Conservation (phyloP, 2,797 vertebrate genomes). For the Amblyraja radiata region DNA sequence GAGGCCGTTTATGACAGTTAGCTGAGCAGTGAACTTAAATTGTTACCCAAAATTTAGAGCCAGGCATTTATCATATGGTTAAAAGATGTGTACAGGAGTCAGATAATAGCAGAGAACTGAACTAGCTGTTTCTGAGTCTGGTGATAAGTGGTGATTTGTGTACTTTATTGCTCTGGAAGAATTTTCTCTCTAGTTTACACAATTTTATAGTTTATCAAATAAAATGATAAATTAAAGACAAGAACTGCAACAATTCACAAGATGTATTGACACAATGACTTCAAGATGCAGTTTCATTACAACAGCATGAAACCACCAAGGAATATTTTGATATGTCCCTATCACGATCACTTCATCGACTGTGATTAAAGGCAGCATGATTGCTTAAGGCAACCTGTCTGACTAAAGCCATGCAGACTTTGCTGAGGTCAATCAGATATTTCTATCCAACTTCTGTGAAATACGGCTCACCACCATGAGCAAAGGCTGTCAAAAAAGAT, state of each 20-base stretch:
- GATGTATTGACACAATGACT: background rate
- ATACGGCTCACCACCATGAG: background rate
- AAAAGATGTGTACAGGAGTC: too few species aligned
- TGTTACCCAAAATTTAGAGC: background rate
- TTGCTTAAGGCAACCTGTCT: constrained; percentile 48
- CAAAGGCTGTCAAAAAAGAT: background rate
- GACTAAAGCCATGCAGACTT: constrained; percentile 57
- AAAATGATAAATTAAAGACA: background rate
- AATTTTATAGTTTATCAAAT: constrained; percentile 5
- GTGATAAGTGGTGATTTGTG: too few species aligned
- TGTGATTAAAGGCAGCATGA: constrained; percentile 53
- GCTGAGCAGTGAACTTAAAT: constrained; percentile 4
- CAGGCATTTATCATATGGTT: background rate
- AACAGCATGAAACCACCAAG: constrained; percentile 17
- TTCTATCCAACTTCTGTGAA: constrained; percentile 28
- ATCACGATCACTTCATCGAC: constrained; percentile 48
- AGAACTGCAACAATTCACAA: background rate
- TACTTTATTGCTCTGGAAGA: background rate
- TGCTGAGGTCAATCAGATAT: constrained; percentile 55
- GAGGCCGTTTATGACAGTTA: too few species aligned
- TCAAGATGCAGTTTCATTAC: background rate
- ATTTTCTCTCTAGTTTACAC: background rate
- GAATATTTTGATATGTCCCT: constrained; percentile 23
- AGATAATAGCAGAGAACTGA: too few species aligned
- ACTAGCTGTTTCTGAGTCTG: too few species aligned